Evolutionary conservation across 1,140 invertebrate species (phyloP), one percentile per base, ranked within the genome.

Genomic region (Eueides isabella): DNA sequence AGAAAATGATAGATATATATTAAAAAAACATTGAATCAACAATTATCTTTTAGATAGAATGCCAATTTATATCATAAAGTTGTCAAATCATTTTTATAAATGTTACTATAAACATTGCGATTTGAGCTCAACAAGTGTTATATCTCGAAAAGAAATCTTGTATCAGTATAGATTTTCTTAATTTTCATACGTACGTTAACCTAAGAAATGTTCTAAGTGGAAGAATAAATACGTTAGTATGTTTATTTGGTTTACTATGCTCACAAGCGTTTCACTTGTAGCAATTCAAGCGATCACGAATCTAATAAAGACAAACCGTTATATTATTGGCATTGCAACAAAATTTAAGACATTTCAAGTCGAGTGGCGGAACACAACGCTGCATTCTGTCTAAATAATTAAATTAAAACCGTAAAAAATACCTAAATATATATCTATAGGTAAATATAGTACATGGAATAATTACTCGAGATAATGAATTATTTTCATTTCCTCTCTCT

Each of bases 101-200:
- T 3, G 9, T 26, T 55, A 26, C 48, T 55, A 55, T 55, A 1
- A 0, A 23, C 48, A 23, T 55, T 11, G 48, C 48, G 48, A 26
- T 55, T 55, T 55, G 23, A 55, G 48, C 48, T 2, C 12, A 23
- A 11, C 11, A 55, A 26, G 48, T 55, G 48, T 55, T 23, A 55
- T 55, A n/a, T 55, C 19, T 55, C 48, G 48, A 55, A 55, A 23
- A 55, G 48, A 55, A 55, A 55, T 26, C 48, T 55, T 55, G 19
- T 55, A 55, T 12, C 26, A 55, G 19, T 55, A 11, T 38, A 23
- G 48, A 23, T 55, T 23, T 55, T 55, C 48, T 23, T 55, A 55
- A 55, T 55, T 55, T 55, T 12, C 48, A 11, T 23, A 4, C 23
- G 26, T 26, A 55, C n/a, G 48, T 55, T 26, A 55, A 55, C 48